Base-by-base conservation (phyloP, 1,140 invertebrate genomes). In the Chironomus tepperi region DNA sequence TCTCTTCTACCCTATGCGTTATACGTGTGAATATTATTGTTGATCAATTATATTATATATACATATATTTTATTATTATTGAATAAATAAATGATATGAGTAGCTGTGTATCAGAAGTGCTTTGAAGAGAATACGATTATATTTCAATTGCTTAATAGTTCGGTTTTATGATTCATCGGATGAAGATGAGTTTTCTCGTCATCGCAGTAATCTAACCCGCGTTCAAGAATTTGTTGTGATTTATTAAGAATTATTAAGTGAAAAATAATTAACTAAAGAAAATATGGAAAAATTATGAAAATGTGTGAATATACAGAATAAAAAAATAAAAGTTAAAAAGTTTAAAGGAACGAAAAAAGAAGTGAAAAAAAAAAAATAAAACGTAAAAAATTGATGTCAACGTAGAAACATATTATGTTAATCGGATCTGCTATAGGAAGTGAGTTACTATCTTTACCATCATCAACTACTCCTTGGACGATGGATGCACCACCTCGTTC, bases 361-460 rank as follows among this genome's bases (percentile, higher is more conserved):
- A 70, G 18, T 70, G 18, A 19, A 70, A 70, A 19, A 70, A 19
- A 70, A 70, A 70, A 18, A 21, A 21, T 19, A 70, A 70, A 70
- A 8, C 18, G 1, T 18, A 19, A 19, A 8, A 70, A 19, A 21
- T 70, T 70, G 65, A 21, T 70, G 65, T 10, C 65, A 70, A 70
- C 65, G 47, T 70, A 18, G 9, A 70, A 18, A 9, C 65, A 43
- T 74, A 64, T 76, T 24, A 76, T 76, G 75, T 76, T 76, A 64
- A 76, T 76, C 74, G 75, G 75, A 76, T 76, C 75, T 16, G 70
- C 42, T 64, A 73, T 76, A 21, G 74, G 74, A n/a, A 76, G 75
- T 74, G 75, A 76, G 43, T 76, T 76, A 43, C 64, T 18, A 74
- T 19, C 75, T 16, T 74, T 76, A 47, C 75, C 75, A 47, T 74